phyloP scores from a whole-genome alignment of 2,888 invertebrate species.

The Pyralis farinalis region DNA sequence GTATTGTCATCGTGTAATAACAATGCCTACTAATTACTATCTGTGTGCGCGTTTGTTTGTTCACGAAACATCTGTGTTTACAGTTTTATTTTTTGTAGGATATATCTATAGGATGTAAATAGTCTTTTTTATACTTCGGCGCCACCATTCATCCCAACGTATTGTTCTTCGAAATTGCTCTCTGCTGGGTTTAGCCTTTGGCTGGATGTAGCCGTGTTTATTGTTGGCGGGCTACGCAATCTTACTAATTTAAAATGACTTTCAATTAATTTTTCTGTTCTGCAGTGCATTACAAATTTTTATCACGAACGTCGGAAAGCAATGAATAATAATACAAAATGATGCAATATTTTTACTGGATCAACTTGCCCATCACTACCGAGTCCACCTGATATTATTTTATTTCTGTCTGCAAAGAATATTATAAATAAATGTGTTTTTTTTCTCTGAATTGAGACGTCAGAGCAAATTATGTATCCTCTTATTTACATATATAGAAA shows the following conservation, averaged over 20 bases:
- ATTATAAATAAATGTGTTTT: not conserved
- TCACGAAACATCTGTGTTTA: constrained; percentile 38
- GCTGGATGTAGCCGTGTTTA: constrained; percentile 47
- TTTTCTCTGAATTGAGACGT: too few relatives aligned
- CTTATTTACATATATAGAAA: too few relatives aligned
- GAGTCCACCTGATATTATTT: not conserved
- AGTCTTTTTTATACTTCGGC: constrained; percentile 71
- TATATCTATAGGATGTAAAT: constrained; percentile 71
- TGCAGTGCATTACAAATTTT: constrained; percentile 3
- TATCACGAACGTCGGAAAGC: constrained; percentile 1
- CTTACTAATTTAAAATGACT: constrained; percentile 29
- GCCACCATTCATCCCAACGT: constrained; percentile 66
- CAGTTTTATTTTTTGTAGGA: constrained; percentile 47
- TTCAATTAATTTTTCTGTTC: not conserved
- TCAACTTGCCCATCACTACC: not conserved
- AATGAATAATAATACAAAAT: constrained; percentile 7
- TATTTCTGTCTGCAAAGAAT: not conserved
- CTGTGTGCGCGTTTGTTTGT: constrained; percentile 32
- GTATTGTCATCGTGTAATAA: constrained; percentile 5
- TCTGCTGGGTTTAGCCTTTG: constrained; percentile 61
- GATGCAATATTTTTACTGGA: constrained; percentile 3
- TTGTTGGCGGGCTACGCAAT: constrained; percentile 40
- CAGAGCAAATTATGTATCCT: too few relatives aligned
- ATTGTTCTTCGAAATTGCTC: constrained; percentile 77
- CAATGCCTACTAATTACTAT: constrained; percentile 36